Percentiles rank a stretch among this genome's conserved stretches.
phyloP scores from a whole-genome alignment of 2,113 vertebrate species.

The Phaethon lepturus region DNA sequence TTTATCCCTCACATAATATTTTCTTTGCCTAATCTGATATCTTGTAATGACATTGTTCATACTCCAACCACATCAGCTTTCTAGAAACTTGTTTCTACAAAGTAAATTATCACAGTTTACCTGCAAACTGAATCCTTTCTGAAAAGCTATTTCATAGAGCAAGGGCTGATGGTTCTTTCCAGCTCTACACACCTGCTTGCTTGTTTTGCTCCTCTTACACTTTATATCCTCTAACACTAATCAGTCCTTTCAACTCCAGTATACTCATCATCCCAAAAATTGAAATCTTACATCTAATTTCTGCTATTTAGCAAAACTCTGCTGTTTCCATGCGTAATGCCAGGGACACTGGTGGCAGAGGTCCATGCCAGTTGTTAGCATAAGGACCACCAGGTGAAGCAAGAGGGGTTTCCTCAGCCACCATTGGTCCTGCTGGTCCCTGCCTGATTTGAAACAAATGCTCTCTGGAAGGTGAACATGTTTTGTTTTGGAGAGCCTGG shows the following conservation, averaged over 20 bases:
- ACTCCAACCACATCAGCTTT: fast-evolving
- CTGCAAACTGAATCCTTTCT: background rate
- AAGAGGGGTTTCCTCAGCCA: background rate
- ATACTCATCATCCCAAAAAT: background rate
- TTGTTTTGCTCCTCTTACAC: background rate
- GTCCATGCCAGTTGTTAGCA: background rate
- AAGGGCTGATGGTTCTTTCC: background rate
- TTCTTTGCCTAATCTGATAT: background rate
- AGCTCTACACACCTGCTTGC: background rate
- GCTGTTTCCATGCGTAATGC: background rate
- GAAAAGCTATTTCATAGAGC: background rate
- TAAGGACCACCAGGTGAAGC: background rate
- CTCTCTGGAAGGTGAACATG: background rate
- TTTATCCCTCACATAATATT: background rate
- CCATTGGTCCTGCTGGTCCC: background rate
- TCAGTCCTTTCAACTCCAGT: background rate
- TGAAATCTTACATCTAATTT: background rate
- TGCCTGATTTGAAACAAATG: background rate
- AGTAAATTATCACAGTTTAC: background rate
- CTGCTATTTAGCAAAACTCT: background rate
- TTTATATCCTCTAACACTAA: background rate
- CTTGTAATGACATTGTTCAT: background rate
- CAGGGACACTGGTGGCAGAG: background rate
- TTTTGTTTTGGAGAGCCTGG: background rate
- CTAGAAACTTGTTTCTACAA: background rate